Evolutionary conservation across 2,113 vertebrate species (phyloP), one percentile per base, ranked within the genome.

Genomic region (Entelurus aequoreus): DNA sequence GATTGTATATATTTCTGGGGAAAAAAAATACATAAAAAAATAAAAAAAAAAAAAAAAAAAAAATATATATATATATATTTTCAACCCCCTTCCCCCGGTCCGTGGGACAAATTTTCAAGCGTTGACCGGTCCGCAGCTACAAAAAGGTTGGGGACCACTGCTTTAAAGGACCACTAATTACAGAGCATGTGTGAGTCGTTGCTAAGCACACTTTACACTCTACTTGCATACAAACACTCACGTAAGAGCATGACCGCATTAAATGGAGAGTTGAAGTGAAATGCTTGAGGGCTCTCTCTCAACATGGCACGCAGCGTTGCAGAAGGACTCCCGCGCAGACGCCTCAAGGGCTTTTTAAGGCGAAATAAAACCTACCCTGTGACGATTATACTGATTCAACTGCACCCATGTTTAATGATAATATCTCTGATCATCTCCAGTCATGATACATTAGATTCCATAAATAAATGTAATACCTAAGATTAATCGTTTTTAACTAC

Each of bases 401-500:
- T 28, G 14, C 64, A 65, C 15, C 42, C 10, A 47, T 63, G 35
- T 66, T 71, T 69, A 62, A 51, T 59, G 54, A 67, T 56, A 58
- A 65, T 15, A 1, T 14, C 40, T 13, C 40, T 66, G 35, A 58
- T 48, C 37, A 5, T 38, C 15, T 16, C 37, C 37, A 56, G 40
- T 56, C 54, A 54, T 54, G 64, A 52, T 68, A 54, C 54, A 13
- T 42, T 3, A 65, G 44, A 53, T 38, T 12, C 40, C 28, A 62
- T 16, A 37, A 67, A 65, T 68, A 70, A 70, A 75, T 64, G 6
- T 7, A 59, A 58, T 36, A 66, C 52, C 62, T 50, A 50, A 70
- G 55, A 58, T 74, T 1, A 72, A 76, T 68, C 48, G 53, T 48
- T 70, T 65, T 65, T 61, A 72, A 70, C 57, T 66, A 62, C 51